These are phyloP conservation scores for Platichthys flesus DNA, from an alignment of 2,113 vertebrate species.

Conservation along the genomic window DNA sequence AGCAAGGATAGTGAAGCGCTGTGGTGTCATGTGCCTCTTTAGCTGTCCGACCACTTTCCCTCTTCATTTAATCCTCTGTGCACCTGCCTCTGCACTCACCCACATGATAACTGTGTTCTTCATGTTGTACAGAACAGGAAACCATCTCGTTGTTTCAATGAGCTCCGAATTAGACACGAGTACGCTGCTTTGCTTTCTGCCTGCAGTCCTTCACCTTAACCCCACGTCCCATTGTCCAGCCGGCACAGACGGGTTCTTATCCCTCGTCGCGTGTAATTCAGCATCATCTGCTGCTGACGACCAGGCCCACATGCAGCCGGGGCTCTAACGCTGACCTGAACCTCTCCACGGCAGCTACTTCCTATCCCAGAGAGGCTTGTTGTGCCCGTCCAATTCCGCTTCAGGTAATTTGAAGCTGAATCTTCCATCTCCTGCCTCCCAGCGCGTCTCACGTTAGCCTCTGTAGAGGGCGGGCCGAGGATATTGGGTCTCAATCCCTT, in stretches of 20 bases:
- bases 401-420: constrained; percentile 41
- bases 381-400: constrained; percentile 12
- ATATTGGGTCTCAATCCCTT: constrained; percentile 47
- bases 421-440: constrained; percentile 35
- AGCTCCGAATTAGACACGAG: constrained; percentile 23
- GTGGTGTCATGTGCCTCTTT: constrained; percentile 36
- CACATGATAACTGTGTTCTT: constrained; percentile 1
- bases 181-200: not conserved
- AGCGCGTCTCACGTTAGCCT: constrained; percentile 35
- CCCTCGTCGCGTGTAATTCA: constrained; percentile 22
- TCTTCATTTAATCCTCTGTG: constrained; percentile 32
- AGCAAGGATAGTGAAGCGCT: constrained; percentile 13
- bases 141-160: not conserved
- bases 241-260: constrained; percentile 11
- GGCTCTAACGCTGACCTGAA: constrained; percentile 19
- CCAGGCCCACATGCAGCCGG: constrained; percentile 12
- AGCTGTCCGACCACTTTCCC: not conserved
- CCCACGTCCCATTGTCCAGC: constrained; percentile 15
- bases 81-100: constrained; percentile 21
- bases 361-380: constrained; percentile 13
- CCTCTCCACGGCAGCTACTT: constrained; percentile 14
- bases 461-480: not conserved
- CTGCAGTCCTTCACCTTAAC: constrained; percentile 22
- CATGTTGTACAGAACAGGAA: constrained; percentile 6
- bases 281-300: not conserved